A percentile compares a stretch with the other conserved stretches of the same genome.
Conservation (phyloP, 2,888 invertebrate species). For the Elegia similella region DNA sequence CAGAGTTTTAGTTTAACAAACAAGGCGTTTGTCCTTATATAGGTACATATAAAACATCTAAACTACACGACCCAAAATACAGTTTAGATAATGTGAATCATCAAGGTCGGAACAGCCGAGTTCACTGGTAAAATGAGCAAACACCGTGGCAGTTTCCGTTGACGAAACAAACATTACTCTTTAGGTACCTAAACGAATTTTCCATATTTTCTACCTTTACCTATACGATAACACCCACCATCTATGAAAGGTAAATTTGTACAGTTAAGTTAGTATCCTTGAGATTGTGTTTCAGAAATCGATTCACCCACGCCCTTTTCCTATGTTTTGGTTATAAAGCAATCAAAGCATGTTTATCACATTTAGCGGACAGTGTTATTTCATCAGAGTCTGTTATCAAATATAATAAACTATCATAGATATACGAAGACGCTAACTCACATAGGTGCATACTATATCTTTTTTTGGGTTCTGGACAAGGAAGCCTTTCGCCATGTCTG, state of each 20-base stretch:
- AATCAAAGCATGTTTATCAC: no score
- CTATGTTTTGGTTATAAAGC: no score
- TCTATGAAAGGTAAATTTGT: neutral
- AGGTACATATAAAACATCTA: neutral
- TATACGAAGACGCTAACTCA: no score
- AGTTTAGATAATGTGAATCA: slow-evolving; percentile 16
- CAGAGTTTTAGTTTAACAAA: neutral
- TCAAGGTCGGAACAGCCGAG: slow-evolving; percentile 31
- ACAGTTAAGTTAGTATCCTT: no score
- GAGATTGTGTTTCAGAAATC: no score
- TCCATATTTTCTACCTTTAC: neutral
- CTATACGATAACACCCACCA: neutral
- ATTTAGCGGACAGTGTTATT: no score
- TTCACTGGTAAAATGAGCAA: slow-evolving; percentile 30
- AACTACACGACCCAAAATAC: neutral
- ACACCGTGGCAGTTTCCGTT: slow-evolving; percentile 39
- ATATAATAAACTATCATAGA: no score
- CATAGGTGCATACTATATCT: no score
- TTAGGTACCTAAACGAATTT: slow-evolving; percentile 10
- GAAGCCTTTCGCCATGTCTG: no score
- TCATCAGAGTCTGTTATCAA: no score
- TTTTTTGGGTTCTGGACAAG: no score
- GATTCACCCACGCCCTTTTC: no score
- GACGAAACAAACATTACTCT: slow-evolving; percentile 32
- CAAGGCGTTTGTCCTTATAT: neutral